Conservation (phyloP, 2,113 vertebrate genomes). For the Aphelocoma coerulescens region DNA sequence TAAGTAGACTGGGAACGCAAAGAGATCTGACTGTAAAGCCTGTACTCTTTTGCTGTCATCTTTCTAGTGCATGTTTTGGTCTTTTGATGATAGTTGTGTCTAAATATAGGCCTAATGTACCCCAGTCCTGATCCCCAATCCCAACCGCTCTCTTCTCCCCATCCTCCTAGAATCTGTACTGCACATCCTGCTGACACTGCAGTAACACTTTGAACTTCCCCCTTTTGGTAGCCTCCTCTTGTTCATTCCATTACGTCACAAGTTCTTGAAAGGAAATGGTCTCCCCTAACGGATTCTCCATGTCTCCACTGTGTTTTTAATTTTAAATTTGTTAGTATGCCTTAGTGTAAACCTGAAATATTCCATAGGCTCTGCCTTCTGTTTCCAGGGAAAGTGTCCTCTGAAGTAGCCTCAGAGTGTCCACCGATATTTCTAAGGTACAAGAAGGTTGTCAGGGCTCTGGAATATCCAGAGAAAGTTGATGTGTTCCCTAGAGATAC, state of each 20-base stretch:
- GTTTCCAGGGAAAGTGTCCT: not conserved
- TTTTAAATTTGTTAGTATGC: not conserved
- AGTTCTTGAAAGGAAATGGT: not conserved
- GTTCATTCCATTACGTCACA: not conserved
- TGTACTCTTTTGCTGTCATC: not conserved
- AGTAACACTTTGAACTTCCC: not conserved
- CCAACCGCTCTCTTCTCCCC: not conserved
- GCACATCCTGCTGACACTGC: fast-evolving
- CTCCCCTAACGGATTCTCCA: not conserved
- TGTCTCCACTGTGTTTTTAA: not conserved
- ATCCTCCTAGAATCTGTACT: not conserved
- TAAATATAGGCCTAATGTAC: not conserved
- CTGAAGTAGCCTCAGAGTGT: not conserved
- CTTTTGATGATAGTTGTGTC: not conserved
- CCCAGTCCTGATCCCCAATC: not conserved
- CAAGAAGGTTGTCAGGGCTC: not conserved
- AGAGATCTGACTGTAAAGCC: not conserved
- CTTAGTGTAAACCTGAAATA: not conserved
- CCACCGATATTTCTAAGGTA: not conserved
- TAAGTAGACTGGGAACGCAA: fast-evolving
- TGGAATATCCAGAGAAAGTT: not conserved
- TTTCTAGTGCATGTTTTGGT: not conserved
- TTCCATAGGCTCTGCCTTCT: not conserved
- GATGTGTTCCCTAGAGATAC: not conserved
- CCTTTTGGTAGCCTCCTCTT: not conserved